Base-by-base conservation (phyloP, 2,113 vertebrate genomes). In the Anseranas semipalmata region DNA sequence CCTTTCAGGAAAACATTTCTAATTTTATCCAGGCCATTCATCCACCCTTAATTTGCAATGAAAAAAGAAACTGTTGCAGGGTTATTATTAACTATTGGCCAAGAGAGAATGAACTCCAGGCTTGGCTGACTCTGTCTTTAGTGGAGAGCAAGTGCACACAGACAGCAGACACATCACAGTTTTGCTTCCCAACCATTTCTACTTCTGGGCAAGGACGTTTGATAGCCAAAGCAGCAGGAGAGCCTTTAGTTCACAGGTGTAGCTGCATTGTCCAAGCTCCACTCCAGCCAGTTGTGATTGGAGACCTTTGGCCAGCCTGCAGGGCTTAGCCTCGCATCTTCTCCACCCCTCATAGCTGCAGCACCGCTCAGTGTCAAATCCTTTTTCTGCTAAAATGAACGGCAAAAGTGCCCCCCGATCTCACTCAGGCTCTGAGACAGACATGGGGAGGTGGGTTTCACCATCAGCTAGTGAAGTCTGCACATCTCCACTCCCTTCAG, bases 21-120 rank as follows among this genome's bases (percentile, higher is more conserved):
- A 95, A 96, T 92, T 97, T 95, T 97, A 91, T 85, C 86, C 92
- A 89, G 88, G 76, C 83, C 65, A 81, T 94, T 96, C 83, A 95
- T 86, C 70, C 88, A 82, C 58, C 33, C 92, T 87, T 89, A 89
- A 94, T 95, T 96, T 85, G 24, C 35, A 96, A 50, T 7, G 33
- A 41, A 9, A 74, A 35, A 16, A 50, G 5, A 84, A 92, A 74
- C 80, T 91, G 52, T 91, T 91, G 60, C 68, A 90, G 90, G 53
- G 86, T 95, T 95, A 87, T 96, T 92, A 95, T 93, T 95, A 94
- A 92, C 93, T 93, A 82, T 87, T 92, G 90, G 94, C 94, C 73
- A 93, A 95, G 89, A 87, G 0, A 93, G 86, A 97, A 95, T 81
- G 92, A 95, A 93, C 86, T 92, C 89, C 70, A 91, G 94, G 80